A percentile compares a stretch with the other conserved stretches of the same genome.
Evolutionary conservation across 2,113 vertebrate genomes (phyloP).

Genomic region (Pica pica): DNA sequence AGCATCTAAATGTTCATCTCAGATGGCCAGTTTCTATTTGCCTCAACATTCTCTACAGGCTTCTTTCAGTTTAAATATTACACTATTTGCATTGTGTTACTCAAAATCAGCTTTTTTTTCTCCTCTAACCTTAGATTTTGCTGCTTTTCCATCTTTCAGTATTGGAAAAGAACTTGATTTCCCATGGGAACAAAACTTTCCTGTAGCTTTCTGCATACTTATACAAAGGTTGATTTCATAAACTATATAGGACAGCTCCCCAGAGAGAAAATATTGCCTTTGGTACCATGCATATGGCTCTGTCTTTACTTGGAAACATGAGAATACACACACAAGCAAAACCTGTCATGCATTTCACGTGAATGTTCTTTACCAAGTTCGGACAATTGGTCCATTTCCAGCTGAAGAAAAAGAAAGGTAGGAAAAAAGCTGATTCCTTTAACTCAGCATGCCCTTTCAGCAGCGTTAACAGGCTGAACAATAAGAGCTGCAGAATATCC

Average conservation of each 20-base stretch:
- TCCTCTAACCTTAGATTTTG: not conserved
- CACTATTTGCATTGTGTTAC: not conserved
- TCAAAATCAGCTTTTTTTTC: not conserved
- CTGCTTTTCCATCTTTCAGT: not conserved
- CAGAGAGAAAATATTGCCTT: not conserved
- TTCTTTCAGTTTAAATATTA: not conserved
- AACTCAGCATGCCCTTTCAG: not conserved
- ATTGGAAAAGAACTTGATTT: not conserved
- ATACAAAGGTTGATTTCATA: not conserved
- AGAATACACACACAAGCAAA: not conserved
- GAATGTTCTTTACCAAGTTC: not conserved
- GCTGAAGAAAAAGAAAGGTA: not conserved
- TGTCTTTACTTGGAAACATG: not conserved
- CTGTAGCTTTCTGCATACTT: not conserved
- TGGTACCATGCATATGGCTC: not conserved
- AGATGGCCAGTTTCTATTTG: not conserved
- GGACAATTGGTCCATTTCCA: slow-evolving; percentile 5
- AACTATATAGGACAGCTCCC: not conserved
- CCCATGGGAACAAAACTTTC: not conserved
- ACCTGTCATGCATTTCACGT: not conserved
- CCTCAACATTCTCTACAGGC: not conserved
- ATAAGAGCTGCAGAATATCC: not conserved
- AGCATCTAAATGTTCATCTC: not conserved
- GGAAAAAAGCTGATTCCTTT: not conserved
- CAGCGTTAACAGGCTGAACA: not conserved